These are phyloP conservation scores for Phalera bucephala DNA, from an alignment of 2,888 invertebrate genomes.

Conservation along the genomic window DNA sequence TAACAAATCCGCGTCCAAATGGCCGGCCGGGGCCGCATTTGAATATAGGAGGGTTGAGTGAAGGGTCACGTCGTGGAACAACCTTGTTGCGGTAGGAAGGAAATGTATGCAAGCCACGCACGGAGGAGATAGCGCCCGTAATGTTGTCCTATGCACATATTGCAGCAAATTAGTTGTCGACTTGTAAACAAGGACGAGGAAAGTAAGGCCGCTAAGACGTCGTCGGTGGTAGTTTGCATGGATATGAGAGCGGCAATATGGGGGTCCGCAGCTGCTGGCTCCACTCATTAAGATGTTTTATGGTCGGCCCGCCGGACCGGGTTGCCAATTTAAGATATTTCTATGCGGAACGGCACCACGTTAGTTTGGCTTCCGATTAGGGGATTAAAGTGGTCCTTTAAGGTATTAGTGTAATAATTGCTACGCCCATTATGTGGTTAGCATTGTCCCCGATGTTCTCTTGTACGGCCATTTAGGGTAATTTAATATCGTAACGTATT, in stretches of 20 bases:
- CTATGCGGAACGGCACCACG: constrained; percentile 80
- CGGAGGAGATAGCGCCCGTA: constrained; percentile 77
- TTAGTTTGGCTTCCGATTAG: constrained; percentile 82
- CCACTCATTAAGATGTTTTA: constrained; percentile 84
- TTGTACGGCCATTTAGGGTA: constrained; percentile 35
- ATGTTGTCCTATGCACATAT: constrained; percentile 83
- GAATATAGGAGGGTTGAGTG: constrained; percentile 76
- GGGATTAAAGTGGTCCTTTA: constrained; percentile 80
- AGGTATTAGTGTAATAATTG: constrained; percentile 80
- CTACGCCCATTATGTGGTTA: constrained; percentile 71
- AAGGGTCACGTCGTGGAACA: constrained; percentile 67
- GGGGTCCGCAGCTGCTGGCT: constrained; percentile 79
- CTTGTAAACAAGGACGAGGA: constrained; percentile 79
- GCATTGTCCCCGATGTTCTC: constrained; percentile 55
- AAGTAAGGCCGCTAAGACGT: constrained; percentile 78
- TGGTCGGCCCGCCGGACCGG: constrained; percentile 80
- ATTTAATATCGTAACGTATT: constrained; percentile 37
- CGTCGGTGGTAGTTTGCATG: constrained; percentile 81
- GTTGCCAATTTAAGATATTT: constrained; percentile 83
- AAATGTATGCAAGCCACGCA: constrained; percentile 82
- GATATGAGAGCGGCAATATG: constrained; percentile 82
- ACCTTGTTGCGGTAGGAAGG: constrained; percentile 64
- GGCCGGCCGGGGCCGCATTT: constrained; percentile 78
- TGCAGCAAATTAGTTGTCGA: constrained; percentile 84
- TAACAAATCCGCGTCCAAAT: constrained; percentile 84